Base-by-base conservation (phyloP, 2,888 invertebrate species). In the Nezara viridula region DNA sequence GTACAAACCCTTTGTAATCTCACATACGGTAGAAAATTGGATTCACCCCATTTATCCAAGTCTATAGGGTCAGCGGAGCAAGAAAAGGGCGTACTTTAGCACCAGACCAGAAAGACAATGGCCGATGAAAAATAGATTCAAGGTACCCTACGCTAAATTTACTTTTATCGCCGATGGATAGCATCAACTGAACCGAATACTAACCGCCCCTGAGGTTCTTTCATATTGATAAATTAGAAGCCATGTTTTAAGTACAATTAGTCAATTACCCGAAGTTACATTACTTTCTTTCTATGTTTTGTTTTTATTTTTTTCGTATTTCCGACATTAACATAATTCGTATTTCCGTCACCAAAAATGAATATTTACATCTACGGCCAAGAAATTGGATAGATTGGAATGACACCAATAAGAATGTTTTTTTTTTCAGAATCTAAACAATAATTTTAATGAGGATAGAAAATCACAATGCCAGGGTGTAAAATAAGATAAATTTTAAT, bases 41-140 rank as follows among this genome's bases (percentile, higher is more conserved):
- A 60, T 60, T 60, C 60, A 60, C 60, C 12, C 60, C 60, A 60
- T 60, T 60, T 60, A 14, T 55, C 60, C 60, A 60, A 60, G 60
- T 60, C 60, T 60, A 60, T 60, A 60, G 60, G 60, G 27, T 27
- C 60, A 60, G 60, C 60, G 27, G 27, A 60, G 60, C 60, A 60
- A 60, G 60, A 60, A 60, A 27, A 60, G 60, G 27, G 60, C 3
- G 27, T 60, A 60, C 60, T 27, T 60, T 27, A 60, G 60, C 60
- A 27, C n/a, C 60, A 27, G 27, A 60, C 60, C 27, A 60, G 60
- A 60, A 60, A 60, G 60, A 60, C 60, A 60, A 60, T 60, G 27
- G 27, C 60, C 60, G 60, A 60, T 60, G 27, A 60, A 60, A 60
- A 60, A 60, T 60, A 60, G 60, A 60, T 60, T 60, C 60, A 60